A percentile compares a stretch with the other conserved stretches of the same genome.
Conservation (phyloP, 1,140 invertebrate genomes). For the Achroia grisella region DNA sequence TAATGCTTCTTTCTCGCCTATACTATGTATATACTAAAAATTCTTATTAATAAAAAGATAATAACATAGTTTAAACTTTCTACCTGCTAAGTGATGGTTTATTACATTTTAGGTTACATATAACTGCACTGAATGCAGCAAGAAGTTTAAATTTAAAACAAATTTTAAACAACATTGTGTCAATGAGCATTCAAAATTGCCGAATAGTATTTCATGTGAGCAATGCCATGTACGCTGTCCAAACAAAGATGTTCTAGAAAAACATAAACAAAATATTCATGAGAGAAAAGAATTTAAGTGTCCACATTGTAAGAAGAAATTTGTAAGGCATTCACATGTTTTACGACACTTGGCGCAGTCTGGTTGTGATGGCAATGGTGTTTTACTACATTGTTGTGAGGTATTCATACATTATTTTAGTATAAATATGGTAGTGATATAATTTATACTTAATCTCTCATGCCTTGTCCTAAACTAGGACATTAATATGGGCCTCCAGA, state of each 20-base stretch:
- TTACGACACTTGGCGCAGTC: conserved; percentile 48
- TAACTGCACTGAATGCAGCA: conserved; percentile 43
- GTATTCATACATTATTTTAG: conserved; percentile 24
- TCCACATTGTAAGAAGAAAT: conserved; percentile 39
- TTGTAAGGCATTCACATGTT: conserved; percentile 53
- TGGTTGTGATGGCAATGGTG: conserved; percentile 43
- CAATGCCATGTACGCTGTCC: conserved; percentile 45
- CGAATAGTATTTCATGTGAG: conserved; percentile 38
- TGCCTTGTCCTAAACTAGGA: no score
- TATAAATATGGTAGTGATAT: no score
- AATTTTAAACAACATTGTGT: conserved; percentile 32
- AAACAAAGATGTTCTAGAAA: conserved; percentile 21
- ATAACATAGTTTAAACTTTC: no score
- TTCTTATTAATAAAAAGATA: no score
- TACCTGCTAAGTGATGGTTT: background rate
- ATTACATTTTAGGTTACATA: conserved; percentile 23
- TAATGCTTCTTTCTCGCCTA: no score
- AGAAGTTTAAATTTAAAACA: conserved; percentile 49
- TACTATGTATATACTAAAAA: no score
- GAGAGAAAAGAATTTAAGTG: conserved; percentile 39
- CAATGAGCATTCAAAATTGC: conserved; percentile 47
- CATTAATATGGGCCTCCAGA: no score
- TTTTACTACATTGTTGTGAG: conserved; percentile 37
- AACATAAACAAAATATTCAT: conserved; percentile 45
- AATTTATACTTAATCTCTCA: no score